phyloP scores from a whole-genome alignment of 2,797 vertebrate genomes.

The Acanthurus leucopareius region DNA sequence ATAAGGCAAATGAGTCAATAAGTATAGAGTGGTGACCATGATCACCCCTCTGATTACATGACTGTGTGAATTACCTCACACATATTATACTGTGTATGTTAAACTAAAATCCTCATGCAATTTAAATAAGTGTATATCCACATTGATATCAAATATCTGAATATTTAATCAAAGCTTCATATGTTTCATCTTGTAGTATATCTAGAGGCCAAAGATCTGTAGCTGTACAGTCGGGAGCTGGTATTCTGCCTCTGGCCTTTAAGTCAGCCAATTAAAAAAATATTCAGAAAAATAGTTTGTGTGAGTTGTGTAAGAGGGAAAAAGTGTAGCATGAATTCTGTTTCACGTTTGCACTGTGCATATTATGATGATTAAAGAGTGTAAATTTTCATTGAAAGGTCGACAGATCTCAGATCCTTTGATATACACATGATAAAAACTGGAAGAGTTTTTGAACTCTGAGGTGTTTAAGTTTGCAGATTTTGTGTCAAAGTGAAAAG shows the following conservation, averaged over 20 bases:
- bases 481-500: too few species aligned
- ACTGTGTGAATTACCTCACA: background rate
- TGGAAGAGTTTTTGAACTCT: background rate
- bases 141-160: background rate
- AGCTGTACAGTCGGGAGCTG: background rate
- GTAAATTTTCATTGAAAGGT: too few species aligned
- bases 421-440: background rate
- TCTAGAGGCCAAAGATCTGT: background rate
- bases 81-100: background rate
- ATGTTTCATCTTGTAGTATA: background rate
- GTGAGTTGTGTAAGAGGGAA: background rate
- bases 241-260: background rate
- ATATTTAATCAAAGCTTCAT: background rate
- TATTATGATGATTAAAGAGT: too few species aligned
- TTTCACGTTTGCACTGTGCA: background rate
- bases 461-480: background rate
- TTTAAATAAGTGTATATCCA: too few species aligned
- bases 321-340: background rate
- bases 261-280: background rate
- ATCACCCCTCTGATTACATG: too few species aligned
- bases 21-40: too few species aligned
- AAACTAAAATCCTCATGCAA: background rate
- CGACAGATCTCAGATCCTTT: too few species aligned
- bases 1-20: too few species aligned
- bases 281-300: background rate